phyloP scores from a whole-genome alignment of 2,113 vertebrate species.

The Odocoileus virginianus region DNA sequence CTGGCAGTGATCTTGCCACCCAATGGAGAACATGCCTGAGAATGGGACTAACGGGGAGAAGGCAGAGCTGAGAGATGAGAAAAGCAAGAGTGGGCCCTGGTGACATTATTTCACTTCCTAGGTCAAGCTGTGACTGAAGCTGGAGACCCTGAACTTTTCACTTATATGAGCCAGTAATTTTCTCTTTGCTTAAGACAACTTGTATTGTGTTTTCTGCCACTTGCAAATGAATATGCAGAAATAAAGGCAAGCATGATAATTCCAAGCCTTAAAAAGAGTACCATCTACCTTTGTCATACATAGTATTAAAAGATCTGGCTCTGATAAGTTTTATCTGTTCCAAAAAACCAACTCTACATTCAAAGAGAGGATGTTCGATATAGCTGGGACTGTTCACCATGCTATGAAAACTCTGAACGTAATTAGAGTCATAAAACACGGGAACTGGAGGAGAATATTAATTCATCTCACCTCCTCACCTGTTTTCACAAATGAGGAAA shows the following conservation, averaged over 20 bases:
- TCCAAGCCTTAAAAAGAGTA: not conserved
- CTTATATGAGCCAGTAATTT: not conserved
- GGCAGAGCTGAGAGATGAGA: not conserved
- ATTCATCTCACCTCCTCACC: not conserved
- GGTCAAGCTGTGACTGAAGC: not conserved
- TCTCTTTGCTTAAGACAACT: not conserved
- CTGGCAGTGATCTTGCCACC: not conserved
- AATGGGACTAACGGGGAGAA: not conserved
- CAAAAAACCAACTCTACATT: conserved; percentile 8
- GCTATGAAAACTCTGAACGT: not conserved
- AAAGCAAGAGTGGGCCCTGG: not conserved
- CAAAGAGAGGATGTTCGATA: not conserved
- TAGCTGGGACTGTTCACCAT: not conserved
- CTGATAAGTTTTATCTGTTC: not conserved
- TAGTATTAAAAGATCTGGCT: not conserved
- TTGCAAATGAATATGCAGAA: not conserved
- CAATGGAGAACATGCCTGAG: not conserved
- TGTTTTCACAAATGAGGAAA: not conserved
- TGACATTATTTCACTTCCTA: not conserved
- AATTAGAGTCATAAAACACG: not conserved
- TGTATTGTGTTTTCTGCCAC: not conserved
- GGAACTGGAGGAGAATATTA: not conserved
- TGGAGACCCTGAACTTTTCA: not conserved
- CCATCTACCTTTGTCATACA: not conserved
- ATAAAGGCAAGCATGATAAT: not conserved